Evolutionary conservation across 1,140 invertebrate species (phyloP).

Genomic region (Hylaeus volcanicus): DNA sequence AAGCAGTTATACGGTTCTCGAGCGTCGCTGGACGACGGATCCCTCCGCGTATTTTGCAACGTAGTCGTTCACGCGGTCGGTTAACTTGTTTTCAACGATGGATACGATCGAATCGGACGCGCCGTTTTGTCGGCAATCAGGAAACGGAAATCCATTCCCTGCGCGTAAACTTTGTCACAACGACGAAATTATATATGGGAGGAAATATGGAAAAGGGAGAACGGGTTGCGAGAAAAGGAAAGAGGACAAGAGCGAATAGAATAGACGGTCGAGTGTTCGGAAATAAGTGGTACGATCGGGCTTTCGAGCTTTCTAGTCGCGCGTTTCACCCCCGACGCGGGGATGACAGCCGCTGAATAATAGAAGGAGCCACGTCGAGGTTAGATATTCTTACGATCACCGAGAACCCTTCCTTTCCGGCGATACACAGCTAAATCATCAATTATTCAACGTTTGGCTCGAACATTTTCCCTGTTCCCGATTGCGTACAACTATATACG

Average conservation of each 20-base stretch:
- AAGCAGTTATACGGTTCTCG: conserved; percentile 7
- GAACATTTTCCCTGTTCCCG: conserved; percentile 71
- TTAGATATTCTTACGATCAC: conserved; percentile 77
- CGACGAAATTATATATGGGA: not conserved
- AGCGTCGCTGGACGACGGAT: not conserved
- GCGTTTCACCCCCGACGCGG: conserved; percentile 59
- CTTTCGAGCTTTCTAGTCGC: conserved; percentile 66
- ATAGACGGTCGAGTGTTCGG: conserved; percentile 47
- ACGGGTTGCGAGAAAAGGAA: not conserved
- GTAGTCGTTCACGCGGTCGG: not conserved
- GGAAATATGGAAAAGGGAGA: not conserved
- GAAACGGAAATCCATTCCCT: not conserved
- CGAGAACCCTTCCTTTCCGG: conserved; percentile 70
- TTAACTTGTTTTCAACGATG: not conserved
- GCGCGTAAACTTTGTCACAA: not conserved
- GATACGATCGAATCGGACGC: too few relatives aligned
- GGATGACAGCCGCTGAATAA: conserved; percentile 77
- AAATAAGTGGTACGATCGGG: conserved; percentile 63
- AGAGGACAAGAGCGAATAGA: conserved; percentile 17
- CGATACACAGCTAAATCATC: conserved; percentile 73
- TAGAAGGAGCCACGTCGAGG: conserved; percentile 69
- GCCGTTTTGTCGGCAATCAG: not conserved
- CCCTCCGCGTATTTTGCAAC: not conserved
- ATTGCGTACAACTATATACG: conserved; percentile 68
- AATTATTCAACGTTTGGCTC: conserved; percentile 71